Base-by-base conservation (phyloP, 2,888 invertebrate genomes). In the Phanerotoma sp. region DNA sequence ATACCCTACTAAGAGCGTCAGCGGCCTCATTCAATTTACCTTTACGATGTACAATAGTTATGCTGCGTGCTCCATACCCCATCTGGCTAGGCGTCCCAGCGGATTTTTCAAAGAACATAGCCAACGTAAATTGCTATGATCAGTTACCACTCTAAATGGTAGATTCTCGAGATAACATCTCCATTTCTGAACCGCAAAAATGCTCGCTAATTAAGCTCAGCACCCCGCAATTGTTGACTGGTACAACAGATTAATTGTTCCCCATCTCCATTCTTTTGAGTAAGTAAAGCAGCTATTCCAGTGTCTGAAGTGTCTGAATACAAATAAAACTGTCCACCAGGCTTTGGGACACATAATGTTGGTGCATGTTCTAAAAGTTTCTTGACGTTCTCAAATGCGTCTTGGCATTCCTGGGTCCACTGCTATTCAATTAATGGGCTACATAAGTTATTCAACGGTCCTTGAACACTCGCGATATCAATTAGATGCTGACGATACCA, bases 121-220 rank as follows among this genome's bases (percentile, higher is more conserved):
- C 56, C 62, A 59, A 0, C 45, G 18, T 1, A 64, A 13, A 13
- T 59, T 59, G 3, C 37, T 54, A 7, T 64, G 60, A n/a, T 68
- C 66, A 0, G 65, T 68, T 3, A 63, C 46, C 0, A 67, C 65
- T 0, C 58, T 62, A n/a, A 66, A 64, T 1, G 9, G n/a, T 2
- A 54, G 56, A 0, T 56, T 55, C 18, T 61, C 51, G 0, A 63
- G 37, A 25, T 62, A 64, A 0, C 44, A 25, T 0, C 60, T 48
- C 28, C 55, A 54, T 5, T 60, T 59, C 1, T 22, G 16, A 1
- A 58, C 41, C 0, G 60, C 49, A 60, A 60, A 63, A 0, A 38
- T 50, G 10, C 48, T 53, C 38, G 56, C 46, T 13, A 54, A 49
- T 32, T 57, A 51, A 1, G 48, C 55, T 11, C 53, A 56, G n/a